Evolutionary conservation across 2,113 vertebrate genomes (phyloP).

Genomic region (Alligator sinensis): DNA sequence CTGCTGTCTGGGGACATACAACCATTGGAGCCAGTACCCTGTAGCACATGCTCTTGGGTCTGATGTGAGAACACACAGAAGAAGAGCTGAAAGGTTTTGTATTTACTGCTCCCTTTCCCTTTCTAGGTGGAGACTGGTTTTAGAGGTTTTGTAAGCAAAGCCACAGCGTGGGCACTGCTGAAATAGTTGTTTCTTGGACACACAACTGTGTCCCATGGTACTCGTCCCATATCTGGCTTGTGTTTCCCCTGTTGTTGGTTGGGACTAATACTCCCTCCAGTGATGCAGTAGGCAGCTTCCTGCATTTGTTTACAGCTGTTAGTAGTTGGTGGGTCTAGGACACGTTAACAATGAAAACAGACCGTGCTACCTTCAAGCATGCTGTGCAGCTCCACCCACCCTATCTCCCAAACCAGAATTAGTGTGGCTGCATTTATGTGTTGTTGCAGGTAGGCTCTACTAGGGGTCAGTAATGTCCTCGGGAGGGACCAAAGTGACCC

Average conservation of each 20-base stretch:
- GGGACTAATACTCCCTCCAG: background rate
- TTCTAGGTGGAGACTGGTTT: background rate
- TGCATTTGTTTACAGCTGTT: background rate
- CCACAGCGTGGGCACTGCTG: background rate
- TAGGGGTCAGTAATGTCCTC: too few relatives aligned
- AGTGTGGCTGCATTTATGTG: too few relatives aligned
- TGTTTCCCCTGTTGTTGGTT: background rate
- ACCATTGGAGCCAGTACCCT: background rate
- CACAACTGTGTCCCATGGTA: background rate
- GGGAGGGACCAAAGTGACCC: too few relatives aligned
- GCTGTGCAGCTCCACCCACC: too few relatives aligned
- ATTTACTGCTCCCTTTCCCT: background rate
- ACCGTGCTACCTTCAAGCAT: too few relatives aligned
- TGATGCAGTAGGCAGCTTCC: background rate
- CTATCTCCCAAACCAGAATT: too few relatives aligned
- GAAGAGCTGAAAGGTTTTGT: background rate
- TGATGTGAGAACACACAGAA: background rate
- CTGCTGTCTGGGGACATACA: background rate
- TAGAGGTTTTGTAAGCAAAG: background rate
- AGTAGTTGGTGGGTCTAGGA: background rate
- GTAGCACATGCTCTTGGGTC: background rate
- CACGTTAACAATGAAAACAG: too few relatives aligned
- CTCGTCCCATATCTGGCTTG: background rate
- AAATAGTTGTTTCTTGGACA: background rate
- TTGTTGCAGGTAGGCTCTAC: too few relatives aligned